Evolutionary conservation across 1,140 invertebrate genomes (phyloP).

Genomic region (Brachionus paranguensis): DNA sequence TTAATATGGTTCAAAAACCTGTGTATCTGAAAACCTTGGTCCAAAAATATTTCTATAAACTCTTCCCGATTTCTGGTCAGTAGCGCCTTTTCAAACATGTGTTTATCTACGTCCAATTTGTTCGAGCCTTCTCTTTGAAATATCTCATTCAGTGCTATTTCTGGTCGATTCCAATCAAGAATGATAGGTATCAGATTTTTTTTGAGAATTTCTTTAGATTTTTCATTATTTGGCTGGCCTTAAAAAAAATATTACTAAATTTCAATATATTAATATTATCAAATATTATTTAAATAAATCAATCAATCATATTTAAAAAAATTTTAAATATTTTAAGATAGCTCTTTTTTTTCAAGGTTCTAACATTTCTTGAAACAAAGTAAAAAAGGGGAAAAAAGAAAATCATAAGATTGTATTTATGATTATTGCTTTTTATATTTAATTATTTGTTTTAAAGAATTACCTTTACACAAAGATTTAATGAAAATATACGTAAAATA

Average conservation of each 20-base stretch:
- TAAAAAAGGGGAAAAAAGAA: neutral
- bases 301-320: neutral
- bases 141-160: constrained; percentile 53
- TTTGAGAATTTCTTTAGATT: constrained; percentile 12
- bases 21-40: constrained; percentile 54
- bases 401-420: too few species aligned
- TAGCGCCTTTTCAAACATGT: constrained; percentile 54
- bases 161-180: constrained; percentile 56
- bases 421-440: too few species aligned
- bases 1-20: constrained; percentile 52
- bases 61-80: constrained; percentile 52
- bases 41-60: constrained; percentile 57
- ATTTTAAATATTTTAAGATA: neutral
- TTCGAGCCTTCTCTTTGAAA: constrained; percentile 48
- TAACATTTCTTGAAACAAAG: neutral
- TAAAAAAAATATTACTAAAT: neutral
- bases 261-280: neutral
- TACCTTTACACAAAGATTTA: too few species aligned
- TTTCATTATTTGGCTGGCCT: constrained; percentile 2
- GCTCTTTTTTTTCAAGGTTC: neutral
- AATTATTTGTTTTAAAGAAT: too few species aligned
- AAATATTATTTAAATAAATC: neutral
- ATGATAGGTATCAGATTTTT: constrained; percentile 54
- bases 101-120: constrained; percentile 21
- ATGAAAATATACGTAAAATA: too few species aligned